Conservation (phyloP, 2,113 vertebrate genomes). For the Scomber colias region DNA sequence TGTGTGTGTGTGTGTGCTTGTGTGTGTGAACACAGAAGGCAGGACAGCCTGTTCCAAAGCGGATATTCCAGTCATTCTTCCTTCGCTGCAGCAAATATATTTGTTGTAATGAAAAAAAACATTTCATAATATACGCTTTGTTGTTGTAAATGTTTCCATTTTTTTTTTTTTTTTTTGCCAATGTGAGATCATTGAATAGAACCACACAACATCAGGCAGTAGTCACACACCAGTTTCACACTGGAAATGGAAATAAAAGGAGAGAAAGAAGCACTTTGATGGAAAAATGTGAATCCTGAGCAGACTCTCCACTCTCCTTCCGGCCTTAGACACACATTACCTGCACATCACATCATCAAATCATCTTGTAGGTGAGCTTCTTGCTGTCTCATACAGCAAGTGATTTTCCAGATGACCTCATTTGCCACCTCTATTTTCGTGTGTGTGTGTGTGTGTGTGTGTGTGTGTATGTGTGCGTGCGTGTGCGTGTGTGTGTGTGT, state of each 20-base stretch:
- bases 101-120: not conserved
- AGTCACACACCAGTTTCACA: constrained; percentile 4
- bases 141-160: not conserved
- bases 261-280: constrained; percentile 1
- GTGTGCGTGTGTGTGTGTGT: too few species aligned
- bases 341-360: constrained; percentile 41
- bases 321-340: not conserved
- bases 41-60: constrained; percentile 73
- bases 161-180: not conserved
- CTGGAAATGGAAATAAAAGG: not conserved
- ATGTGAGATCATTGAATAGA: not conserved
- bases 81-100: constrained; percentile 17
- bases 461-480: too few species aligned
- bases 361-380: constrained; percentile 31
- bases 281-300: constrained; percentile 24
- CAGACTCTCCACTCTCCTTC: not conserved
- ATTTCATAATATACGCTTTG: not conserved
- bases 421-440: constrained; percentile 50
- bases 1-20: constrained; percentile 30
- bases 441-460: not conserved
- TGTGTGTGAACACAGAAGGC: constrained; percentile 67
- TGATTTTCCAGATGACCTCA: constrained; percentile 55
- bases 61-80: constrained; percentile 42
- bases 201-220: constrained; percentile 14
- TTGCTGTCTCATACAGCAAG: constrained; percentile 47